A percentile compares a stretch with the other conserved stretches of the same genome.
Conservation (phyloP, 1,140 invertebrate genomes). For the Microplitis demolitor region DNA sequence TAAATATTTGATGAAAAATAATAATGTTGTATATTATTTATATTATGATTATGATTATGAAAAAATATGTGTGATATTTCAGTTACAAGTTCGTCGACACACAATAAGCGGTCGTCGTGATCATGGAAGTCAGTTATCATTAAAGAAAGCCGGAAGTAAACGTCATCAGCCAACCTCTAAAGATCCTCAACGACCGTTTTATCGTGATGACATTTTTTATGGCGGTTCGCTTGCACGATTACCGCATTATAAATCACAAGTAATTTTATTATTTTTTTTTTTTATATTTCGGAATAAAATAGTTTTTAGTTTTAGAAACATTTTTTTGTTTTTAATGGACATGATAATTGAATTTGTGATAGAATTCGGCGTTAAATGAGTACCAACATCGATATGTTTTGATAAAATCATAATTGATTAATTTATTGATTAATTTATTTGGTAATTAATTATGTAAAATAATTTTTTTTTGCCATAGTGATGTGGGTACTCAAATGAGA, state of each 20-base stretch:
- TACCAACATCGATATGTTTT: too few relatives aligned
- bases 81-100: conserved; percentile 63
- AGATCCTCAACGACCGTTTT: conserved; percentile 71
- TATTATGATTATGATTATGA: background rate
- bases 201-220: conserved; percentile 89
- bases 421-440: too few relatives aligned
- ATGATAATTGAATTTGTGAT: too few relatives aligned
- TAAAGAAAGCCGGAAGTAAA: conserved; percentile 44
- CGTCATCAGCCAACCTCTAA: conserved; percentile 45
- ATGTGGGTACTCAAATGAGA: too few relatives aligned
- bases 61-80: background rate
- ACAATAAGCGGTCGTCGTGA: conserved; percentile 64
- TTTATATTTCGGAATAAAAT: too few relatives aligned
- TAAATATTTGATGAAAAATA: too few relatives aligned
- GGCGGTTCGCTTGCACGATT: conserved; percentile 79
- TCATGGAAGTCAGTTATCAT: conserved; percentile 54
- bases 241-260: conserved; percentile 80
- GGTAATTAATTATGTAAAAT: too few relatives aligned
- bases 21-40: background rate
- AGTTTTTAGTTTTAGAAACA: too few relatives aligned
- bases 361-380: too few relatives aligned
- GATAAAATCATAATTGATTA: too few relatives aligned
- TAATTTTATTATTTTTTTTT: conserved; percentile 36
- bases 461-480: too few relatives aligned
- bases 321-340: too few relatives aligned